phyloP scores from a whole-genome alignment of 2,888 invertebrate genomes.

The Eristalis pertinax region DNA sequence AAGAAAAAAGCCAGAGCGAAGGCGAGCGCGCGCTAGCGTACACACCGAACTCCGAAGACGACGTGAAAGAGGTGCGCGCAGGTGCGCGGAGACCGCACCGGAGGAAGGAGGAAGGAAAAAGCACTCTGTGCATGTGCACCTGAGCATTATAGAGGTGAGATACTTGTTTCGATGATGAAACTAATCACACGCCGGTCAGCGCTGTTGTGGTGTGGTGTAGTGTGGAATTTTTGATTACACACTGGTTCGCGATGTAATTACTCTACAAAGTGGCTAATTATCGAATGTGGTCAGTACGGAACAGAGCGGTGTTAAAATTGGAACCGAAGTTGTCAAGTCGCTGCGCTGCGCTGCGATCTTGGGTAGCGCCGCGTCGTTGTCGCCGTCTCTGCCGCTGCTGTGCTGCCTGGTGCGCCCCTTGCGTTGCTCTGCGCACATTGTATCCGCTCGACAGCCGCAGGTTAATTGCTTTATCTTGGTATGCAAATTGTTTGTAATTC shows the following conservation, averaged over 20 bases:
- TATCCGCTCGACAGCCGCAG: constrained; percentile 8
- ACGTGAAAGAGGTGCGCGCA: not conserved
- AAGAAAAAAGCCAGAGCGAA: constrained; percentile 43
- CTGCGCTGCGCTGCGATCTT: constrained; percentile 31
- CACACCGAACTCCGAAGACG: not conserved
- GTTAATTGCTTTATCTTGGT: constrained; percentile 64
- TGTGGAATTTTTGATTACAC: constrained; percentile 70
- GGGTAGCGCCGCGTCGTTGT: not conserved
- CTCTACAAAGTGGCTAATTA: constrained; percentile 66
- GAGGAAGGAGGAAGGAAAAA: constrained; percentile 22
- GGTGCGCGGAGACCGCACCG: not conserved
- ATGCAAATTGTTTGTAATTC: constrained; percentile 65
- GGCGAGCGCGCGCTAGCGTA: not conserved
- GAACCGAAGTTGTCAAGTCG: constrained; percentile 64
- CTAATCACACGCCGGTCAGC: constrained; percentile 56
- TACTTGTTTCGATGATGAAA: constrained; percentile 70
- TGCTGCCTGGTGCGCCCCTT: not conserved
- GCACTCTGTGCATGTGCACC: constrained; percentile 47
- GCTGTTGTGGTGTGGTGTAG: constrained; percentile 20
- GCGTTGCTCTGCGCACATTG: not conserved
- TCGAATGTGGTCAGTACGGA: constrained; percentile 63
- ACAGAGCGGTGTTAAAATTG: constrained; percentile 58
- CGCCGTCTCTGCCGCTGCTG: not conserved
- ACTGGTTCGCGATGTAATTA: constrained; percentile 28
- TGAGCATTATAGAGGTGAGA: constrained; percentile 66